Percentiles rank a stretch among this genome's conserved stretches.
Conservation (phyloP, 2,797 vertebrate genomes). For the Galaxias olidus region DNA sequence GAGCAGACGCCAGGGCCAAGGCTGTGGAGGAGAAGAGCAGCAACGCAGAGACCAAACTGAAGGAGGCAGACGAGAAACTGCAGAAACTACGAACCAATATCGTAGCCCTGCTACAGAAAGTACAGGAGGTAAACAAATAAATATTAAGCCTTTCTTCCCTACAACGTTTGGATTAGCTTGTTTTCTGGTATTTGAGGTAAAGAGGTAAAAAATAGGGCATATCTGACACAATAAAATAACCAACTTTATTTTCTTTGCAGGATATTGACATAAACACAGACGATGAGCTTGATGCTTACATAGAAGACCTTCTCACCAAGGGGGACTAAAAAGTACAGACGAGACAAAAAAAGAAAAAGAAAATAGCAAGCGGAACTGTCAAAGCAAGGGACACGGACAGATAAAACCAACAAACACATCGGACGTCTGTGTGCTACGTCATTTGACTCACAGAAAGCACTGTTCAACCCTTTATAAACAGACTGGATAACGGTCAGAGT, state of each 20-base stretch:
- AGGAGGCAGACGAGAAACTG: slow-evolving; percentile 91
- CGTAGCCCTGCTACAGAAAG: slow-evolving; percentile 94
- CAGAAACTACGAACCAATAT: slow-evolving; percentile 96
- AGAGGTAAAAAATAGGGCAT: too few relatives aligned
- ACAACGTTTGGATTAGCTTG: too few relatives aligned
- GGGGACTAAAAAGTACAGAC: slow-evolving; percentile 81
- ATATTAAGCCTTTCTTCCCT: neutral
- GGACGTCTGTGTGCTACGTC: slow-evolving; percentile 24
- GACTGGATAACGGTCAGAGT: neutral
- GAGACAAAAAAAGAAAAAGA: neutral
- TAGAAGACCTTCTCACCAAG: slow-evolving; percentile 96
- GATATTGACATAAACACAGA: slow-evolving; percentile 99
- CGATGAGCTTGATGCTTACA: slow-evolving; percentile 97
- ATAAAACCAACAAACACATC: slow-evolving; percentile 9
- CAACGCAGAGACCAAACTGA: slow-evolving; percentile 81
- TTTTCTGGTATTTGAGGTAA: too few relatives aligned
- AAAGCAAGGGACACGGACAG: slow-evolving; percentile 14
- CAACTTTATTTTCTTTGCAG: slow-evolving; percentile 64
- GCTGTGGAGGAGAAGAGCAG: slow-evolving; percentile 90
- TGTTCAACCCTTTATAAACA: neutral
- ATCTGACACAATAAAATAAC: neutral
- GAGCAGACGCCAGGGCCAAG: slow-evolving; percentile 88
- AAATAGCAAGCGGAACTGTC: neutral
- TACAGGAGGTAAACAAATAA: slow-evolving; percentile 87
- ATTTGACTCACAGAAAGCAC: slow-evolving; percentile 11